Evolutionary conservation across 2,113 vertebrate genomes (phyloP).

Genomic region (Triplophysa rosa): DNA sequence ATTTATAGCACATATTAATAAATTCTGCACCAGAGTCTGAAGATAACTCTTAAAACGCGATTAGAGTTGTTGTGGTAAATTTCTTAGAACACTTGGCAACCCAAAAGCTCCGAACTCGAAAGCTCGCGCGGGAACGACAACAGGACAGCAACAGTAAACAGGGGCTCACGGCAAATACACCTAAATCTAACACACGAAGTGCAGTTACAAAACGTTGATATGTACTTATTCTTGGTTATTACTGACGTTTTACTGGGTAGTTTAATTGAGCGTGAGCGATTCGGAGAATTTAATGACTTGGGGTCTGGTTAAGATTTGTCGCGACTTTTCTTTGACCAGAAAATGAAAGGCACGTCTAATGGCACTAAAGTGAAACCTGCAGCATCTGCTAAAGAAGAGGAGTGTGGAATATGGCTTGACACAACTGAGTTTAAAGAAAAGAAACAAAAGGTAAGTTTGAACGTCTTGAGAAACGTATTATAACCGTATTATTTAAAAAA

Average conservation of each 20-base stretch:
- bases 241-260: background rate
- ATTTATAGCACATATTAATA: no score
- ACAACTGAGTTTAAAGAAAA: constrained; percentile 68
- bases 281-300: no score
- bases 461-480: no score
- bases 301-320: background rate
- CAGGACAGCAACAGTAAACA: background rate
- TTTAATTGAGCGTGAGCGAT: background rate
- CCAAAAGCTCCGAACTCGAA: background rate
- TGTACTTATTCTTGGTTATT: background rate
- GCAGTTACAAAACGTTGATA: background rate
- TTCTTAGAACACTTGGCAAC: constrained; percentile 36
- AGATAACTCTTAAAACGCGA: background rate
- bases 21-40: background rate
- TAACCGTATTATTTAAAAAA: no score
- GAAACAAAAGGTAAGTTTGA: constrained; percentile 60
- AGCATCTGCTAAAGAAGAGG: constrained; percentile 52
- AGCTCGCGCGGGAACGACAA: constrained; percentile 30
- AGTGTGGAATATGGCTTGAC: constrained; percentile 77
- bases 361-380: background rate
- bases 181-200: background rate
- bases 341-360: constrained; percentile 63
- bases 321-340: background rate
- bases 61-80: no score
- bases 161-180: background rate